Evolutionary conservation across 2,113 vertebrate species (phyloP).

Genomic region (Rhea americana): DNA sequence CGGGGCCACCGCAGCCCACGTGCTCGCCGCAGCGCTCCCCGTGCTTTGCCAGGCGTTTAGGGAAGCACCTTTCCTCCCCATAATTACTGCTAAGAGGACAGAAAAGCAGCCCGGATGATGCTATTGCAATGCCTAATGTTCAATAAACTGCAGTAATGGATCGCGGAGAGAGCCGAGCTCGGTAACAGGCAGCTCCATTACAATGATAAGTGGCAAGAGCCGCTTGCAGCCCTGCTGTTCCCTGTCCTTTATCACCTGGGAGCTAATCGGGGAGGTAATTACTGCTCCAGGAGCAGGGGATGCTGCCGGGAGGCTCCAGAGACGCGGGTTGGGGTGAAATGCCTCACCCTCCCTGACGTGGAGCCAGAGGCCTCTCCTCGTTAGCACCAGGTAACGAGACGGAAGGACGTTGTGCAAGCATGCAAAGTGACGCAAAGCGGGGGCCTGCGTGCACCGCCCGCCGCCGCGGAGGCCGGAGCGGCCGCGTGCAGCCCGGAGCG

Average conservation of each 20-base stretch:
- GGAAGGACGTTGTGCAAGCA: not conserved
- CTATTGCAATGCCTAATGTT: not conserved
- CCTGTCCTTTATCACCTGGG: not conserved
- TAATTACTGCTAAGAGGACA: not conserved
- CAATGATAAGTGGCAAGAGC: not conserved
- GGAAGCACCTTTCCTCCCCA: not conserved
- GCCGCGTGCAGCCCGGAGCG: too few relatives aligned
- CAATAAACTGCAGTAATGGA: rapidly evolving
- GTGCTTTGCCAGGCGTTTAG: not conserved
- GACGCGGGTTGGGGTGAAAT: not conserved
- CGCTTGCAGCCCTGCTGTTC: not conserved
- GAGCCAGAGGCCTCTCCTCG: not conserved
- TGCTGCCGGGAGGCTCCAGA: not conserved
- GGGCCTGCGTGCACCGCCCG: not conserved
- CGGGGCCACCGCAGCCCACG: not conserved
- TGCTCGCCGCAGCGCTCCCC: rapidly evolving
- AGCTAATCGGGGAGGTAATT: not conserved
- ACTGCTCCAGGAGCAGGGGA: not conserved
- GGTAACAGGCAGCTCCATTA: not conserved
- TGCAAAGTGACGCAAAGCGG: not conserved
- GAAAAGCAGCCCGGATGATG: rapidly evolving
- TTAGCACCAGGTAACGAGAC: not conserved
- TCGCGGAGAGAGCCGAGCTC: not conserved
- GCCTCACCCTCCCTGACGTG: not conserved
- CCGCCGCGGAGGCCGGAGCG: too few relatives aligned